Evolutionary conservation across 2,888 invertebrate species (phyloP).

Genomic region (Pocota personata): DNA sequence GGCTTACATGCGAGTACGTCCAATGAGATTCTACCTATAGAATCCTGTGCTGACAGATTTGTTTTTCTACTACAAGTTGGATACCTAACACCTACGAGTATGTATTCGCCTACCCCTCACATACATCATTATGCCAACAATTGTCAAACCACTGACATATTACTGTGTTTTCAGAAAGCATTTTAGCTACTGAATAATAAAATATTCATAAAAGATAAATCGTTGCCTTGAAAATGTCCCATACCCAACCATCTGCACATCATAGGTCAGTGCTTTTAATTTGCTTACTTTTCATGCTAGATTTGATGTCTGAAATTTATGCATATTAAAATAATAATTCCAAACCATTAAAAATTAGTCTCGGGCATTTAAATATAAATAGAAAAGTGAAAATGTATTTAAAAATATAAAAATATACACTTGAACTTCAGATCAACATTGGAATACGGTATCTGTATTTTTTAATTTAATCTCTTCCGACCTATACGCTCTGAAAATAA

Average conservation of each 20-base stretch:
- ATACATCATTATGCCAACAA: too few relatives aligned
- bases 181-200: not conserved
- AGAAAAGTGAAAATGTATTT: not conserved
- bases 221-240: conserved; percentile 21
- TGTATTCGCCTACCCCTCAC: too few relatives aligned
- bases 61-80: too few relatives aligned
- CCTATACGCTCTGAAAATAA: not conserved
- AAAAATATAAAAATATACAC: conserved; percentile 11
- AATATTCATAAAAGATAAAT: not conserved
- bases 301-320: conserved; percentile 18
- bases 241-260: not conserved
- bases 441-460: not conserved
- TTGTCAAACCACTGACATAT: too few relatives aligned
- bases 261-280: conserved; percentile 42
- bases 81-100: too few relatives aligned
- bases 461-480: not conserved
- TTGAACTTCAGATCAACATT: conserved; percentile 28
- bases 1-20: too few relatives aligned
- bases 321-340: conserved; percentile 31
- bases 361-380: conserved; percentile 9
- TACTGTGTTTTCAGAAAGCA: too few relatives aligned
- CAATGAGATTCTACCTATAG: too few relatives aligned
- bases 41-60: too few relatives aligned
- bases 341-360: conserved; percentile 43
- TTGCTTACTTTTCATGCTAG: conserved; percentile 22